Base-by-base conservation (phyloP, 2,113 vertebrate genomes). In the Aviceda subcristata region DNA sequence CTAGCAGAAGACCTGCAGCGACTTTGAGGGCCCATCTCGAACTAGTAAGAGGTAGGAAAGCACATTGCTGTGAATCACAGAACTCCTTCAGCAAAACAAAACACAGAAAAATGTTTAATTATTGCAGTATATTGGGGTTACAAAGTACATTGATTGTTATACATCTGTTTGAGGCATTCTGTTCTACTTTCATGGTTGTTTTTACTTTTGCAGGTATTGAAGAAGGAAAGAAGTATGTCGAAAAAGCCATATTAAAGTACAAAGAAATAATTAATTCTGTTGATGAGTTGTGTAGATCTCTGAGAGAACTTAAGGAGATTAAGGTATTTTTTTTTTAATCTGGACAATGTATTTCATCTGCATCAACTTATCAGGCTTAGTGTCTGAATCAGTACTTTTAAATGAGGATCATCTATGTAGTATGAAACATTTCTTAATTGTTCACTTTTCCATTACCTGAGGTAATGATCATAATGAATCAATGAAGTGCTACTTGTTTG, bases 181-280 rank as follows among this genome's bases (percentile, higher is more conserved):
- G 6, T 64, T 73, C 14, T 41, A 16, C 6, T 72, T 80, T 57
- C 1, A 4, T 55, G 11, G 50, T 27, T 16, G 75, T 16, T 68
- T 93, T 89, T 87, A 68, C 23, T 17, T 86, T 53, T 83, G 48
- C 63, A 99, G 99, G 99, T 91, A 78, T 88, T 77, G 99, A 99
- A 95, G 99, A 99, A 96, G 99, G 99, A 36, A 98, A 95, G 76
- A 98, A 99, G 92, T 98, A 98, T 88, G 95, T 98, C 26, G 98
- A 99, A 97, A 99, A 98, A 98, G 98, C 96, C 10, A 51, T 98
- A 62, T 93, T 96, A 89, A 99, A 99, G 96, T 98, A 99, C 92
- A 98, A 97, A 59, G 99, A 99, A 88, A 97, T 99, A 51, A 97
- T 99, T 76, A 97, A 97, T 89, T 99, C 99, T 80, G 88, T 99